Conservation (phyloP, 1,140 invertebrate species). For the Anastrepha ludens region DNA sequence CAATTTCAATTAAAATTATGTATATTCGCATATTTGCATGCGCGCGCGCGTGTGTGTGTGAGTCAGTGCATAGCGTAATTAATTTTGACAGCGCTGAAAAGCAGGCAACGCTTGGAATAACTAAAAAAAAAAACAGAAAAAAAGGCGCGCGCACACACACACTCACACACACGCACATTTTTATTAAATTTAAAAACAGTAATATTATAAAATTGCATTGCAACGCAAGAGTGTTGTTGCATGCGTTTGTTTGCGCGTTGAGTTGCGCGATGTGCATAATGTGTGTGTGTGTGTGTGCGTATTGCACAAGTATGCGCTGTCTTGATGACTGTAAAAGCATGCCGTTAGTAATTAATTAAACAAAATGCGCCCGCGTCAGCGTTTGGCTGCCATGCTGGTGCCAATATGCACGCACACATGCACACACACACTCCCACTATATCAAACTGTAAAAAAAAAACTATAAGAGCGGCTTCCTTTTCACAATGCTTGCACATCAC, state of each 20-base stretch:
- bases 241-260: not conserved
- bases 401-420: not conserved
- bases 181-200: conserved; percentile 10
- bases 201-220: conserved; percentile 27
- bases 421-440: not conserved
- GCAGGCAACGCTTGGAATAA: not conserved
- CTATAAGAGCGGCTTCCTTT: not conserved
- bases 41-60: too few species aligned
- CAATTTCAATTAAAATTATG: not conserved
- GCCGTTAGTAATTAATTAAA: conserved; percentile 30
- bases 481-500: not conserved
- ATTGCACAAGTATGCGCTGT: not conserved
- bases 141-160: not conserved
- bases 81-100: conserved; percentile 36
- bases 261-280: not conserved
- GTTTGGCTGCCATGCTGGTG: not conserved
- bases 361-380: conserved; percentile 19
- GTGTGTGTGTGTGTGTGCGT: not conserved
- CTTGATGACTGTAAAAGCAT: conserved; percentile 4
- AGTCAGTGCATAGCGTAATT: not conserved
- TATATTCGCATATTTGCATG: too few species aligned
- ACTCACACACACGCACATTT: not conserved
- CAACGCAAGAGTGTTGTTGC: not conserved
- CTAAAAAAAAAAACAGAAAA: not conserved
- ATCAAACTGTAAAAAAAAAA: not conserved